Evolutionary conservation across 1,140 invertebrate species (phyloP).

Genomic region (Pseudomyrmex gracilis): DNA sequence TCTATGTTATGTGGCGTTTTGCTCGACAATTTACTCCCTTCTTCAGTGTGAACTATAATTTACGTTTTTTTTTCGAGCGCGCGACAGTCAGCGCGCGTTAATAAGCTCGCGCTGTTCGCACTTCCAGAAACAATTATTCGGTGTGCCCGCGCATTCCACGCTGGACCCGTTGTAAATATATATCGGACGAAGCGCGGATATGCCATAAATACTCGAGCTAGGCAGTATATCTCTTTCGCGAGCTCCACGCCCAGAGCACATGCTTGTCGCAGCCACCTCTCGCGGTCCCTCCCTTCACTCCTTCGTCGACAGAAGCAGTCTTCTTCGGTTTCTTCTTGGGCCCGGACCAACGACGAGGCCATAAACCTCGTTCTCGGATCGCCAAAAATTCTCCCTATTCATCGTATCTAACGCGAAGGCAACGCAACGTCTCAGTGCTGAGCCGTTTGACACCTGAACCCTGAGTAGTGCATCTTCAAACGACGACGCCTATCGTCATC

Average conservation of each 20-base stretch:
- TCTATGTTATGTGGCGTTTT: neutral
- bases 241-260: constrained; percentile 84
- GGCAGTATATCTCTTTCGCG: constrained; percentile 85
- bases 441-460: constrained; percentile 76
- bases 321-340: constrained; percentile 62
- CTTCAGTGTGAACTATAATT: constrained; percentile 26
- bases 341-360: constrained; percentile 62
- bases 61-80: constrained; percentile 29
- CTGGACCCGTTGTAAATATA: constrained; percentile 72
- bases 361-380: constrained; percentile 72
- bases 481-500: constrained; percentile 67
- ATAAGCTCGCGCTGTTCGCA: constrained; percentile 79
- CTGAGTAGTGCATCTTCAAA: constrained; percentile 53
- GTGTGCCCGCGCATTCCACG: constrained; percentile 79
- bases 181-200: constrained; percentile 83
- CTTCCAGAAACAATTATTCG: constrained; percentile 83
- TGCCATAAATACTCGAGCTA: constrained; percentile 84
- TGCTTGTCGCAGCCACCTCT: constrained; percentile 79
- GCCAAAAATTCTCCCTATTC: constrained; percentile 67
- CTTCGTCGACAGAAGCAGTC: constrained; percentile 8
- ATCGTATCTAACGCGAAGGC: constrained; percentile 38
- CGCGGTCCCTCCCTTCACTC: constrained; percentile 35
- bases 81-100: constrained; percentile 66
- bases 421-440: constrained; percentile 45
- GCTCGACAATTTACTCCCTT: too few species aligned